Evolutionary conservation across 2,113 vertebrate genomes (phyloP).

Genomic region (Dipodomys spectabilis): DNA sequence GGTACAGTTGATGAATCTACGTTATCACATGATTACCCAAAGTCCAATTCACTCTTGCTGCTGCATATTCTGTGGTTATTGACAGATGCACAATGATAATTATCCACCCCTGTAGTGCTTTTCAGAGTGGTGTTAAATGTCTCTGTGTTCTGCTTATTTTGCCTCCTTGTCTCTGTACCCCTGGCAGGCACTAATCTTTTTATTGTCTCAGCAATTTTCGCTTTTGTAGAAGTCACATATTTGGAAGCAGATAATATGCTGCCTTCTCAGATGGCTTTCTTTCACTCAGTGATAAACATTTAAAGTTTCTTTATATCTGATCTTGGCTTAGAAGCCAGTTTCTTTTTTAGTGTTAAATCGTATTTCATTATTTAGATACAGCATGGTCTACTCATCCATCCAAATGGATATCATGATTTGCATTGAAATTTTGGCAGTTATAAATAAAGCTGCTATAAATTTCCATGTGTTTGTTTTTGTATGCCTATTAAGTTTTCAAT

Average conservation of each 20-base stretch:
- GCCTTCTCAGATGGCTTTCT: background rate
- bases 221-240: background rate
- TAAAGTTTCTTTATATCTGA: background rate
- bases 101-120: background rate
- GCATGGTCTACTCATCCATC: background rate
- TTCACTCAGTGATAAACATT: background rate
- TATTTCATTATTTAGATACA: background rate
- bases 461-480: background rate
- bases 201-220: background rate
- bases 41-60: background rate
- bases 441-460: background rate
- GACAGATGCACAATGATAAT: background rate
- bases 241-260: background rate
- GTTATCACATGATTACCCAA: background rate
- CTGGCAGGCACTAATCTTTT: background rate
- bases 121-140: background rate
- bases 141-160: background rate
- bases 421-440: background rate
- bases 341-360: background rate
- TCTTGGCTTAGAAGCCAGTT: background rate
- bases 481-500: background rate
- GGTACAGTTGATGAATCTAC: background rate
- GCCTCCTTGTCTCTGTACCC: background rate
- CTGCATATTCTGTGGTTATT: background rate
- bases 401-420: background rate